Conservation (phyloP, 2,797 vertebrate genomes). For the Pempheris klunzingeri region DNA sequence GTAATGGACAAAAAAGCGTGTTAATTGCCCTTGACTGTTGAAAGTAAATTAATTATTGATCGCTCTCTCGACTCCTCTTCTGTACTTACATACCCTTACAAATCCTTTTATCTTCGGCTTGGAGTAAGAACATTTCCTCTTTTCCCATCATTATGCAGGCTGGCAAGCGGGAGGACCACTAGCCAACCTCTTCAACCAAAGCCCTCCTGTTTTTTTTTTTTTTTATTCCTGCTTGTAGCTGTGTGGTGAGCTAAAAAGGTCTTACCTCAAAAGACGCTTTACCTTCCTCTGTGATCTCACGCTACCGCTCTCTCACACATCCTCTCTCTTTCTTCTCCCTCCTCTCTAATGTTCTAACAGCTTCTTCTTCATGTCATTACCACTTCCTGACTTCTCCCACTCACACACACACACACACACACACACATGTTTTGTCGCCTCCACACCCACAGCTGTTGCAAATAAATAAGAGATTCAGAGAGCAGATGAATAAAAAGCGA, state of each 20-base stretch:
- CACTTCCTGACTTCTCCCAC: background rate
- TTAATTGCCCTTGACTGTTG: constrained; percentile 89
- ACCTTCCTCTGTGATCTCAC: constrained; percentile 41
- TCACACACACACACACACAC: background rate
- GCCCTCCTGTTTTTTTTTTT: constrained; percentile 32
- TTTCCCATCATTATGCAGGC: constrained; percentile 78
- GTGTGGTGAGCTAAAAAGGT: constrained; percentile 19
- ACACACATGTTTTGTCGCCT: constrained; percentile 22
- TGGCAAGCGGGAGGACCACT: constrained; percentile 59
- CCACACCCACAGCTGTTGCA: constrained; percentile 37
- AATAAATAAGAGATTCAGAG: constrained; percentile 51
- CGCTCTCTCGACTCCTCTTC: constrained; percentile 81
- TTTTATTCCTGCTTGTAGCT: constrained; percentile 16
- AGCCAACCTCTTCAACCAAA: constrained; percentile 67
- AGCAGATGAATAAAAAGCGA: constrained; percentile 69
- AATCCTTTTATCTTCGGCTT: constrained; percentile 85
- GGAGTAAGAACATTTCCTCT: constrained; percentile 84
- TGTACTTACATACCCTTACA: constrained; percentile 88
- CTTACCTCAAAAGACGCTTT: constrained; percentile 25
- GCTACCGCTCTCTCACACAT: constrained; percentile 14
- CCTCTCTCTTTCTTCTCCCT: constrained; percentile 13
- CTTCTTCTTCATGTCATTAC: constrained; percentile 33
- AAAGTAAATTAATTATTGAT: constrained; percentile 92
- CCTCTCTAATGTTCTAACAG: constrained; percentile 44
- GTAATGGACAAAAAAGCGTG: constrained; percentile 83